Evolutionary conservation across 2,888 invertebrate genomes (phyloP).

Genomic region (Disparrhopalites patrizii): DNA sequence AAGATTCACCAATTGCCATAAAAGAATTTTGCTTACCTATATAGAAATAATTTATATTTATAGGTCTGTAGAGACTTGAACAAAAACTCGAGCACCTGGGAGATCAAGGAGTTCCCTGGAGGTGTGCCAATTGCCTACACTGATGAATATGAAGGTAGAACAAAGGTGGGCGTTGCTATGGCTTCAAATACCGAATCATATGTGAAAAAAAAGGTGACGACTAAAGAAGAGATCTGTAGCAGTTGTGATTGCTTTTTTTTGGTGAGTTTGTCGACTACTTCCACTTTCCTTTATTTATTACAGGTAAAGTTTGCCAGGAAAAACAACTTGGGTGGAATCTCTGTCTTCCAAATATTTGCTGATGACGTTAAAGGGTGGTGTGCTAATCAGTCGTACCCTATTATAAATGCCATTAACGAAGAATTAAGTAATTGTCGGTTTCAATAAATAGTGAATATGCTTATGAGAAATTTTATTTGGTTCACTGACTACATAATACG

Average conservation of each 20-base stretch:
- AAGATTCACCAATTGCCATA: too few species aligned
- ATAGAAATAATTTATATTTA: neutral
- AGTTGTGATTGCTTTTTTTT: too few species aligned
- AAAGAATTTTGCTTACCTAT: too few species aligned
- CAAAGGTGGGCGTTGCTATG: too few species aligned
- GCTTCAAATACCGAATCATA: neutral
- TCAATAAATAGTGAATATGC: too few species aligned
- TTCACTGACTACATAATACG: too few species aligned
- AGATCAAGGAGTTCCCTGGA: neutral
- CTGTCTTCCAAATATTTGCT: neutral
- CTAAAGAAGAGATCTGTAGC: too few species aligned
- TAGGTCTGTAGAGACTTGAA: neutral
- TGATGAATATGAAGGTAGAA: neutral
- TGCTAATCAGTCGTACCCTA: neutral
- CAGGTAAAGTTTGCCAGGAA: neutral
- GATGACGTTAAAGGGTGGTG: neutral
- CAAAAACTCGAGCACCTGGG: neutral
- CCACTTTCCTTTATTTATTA: neutral
- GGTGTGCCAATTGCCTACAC: neutral
- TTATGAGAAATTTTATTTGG: too few species aligned
- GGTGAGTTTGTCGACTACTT: too few species aligned
- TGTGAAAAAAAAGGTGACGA: neutral
- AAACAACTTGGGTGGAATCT: neutral
- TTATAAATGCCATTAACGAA: neutral
- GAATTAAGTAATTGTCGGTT: neutral